phyloP scores from a whole-genome alignment of 1,140 invertebrate species.

The Nasonia vitripennis region DNA sequence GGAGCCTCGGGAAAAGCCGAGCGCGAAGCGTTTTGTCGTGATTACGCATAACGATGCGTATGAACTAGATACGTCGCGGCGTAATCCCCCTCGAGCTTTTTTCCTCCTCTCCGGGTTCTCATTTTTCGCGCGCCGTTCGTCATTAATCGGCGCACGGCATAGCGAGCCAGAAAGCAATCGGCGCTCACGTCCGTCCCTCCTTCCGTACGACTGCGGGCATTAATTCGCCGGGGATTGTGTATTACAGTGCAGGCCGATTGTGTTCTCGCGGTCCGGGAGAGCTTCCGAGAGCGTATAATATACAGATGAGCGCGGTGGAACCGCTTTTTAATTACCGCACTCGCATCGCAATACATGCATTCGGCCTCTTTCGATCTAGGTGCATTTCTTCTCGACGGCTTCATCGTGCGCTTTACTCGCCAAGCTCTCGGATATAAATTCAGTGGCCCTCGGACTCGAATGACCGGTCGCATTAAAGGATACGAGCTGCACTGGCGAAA shows the following conservation, averaged over 20 bases:
- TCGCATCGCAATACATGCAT: neutral
- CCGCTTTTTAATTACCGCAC: neutral
- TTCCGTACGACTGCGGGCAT: neutral
- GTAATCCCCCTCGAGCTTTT: conserved; percentile 29
- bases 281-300: neutral
- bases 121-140: conserved; percentile 28
- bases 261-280: neutral
- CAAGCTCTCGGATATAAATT: too few species aligned
- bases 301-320: too few species aligned
- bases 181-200: neutral
- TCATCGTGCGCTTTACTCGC: too few species aligned
- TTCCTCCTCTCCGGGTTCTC: conserved; percentile 2
- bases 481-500: neutral
- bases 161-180: neutral
- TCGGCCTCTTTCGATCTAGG: neutral
- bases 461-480: too few species aligned
- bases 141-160: conserved; percentile 38
- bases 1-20: conserved; percentile 27
- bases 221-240: neutral
- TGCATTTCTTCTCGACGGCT: too few species aligned
- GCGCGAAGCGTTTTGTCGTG: conserved; percentile 45
- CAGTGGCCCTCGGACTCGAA: too few species aligned
- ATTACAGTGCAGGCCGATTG: neutral
- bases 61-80: conserved; percentile 34
- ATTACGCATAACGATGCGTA: conserved; percentile 52